Evolutionary conservation across 2,797 vertebrate genomes (phyloP), one percentile per base, ranked within the genome.

Genomic region (Falco naumanni): DNA sequence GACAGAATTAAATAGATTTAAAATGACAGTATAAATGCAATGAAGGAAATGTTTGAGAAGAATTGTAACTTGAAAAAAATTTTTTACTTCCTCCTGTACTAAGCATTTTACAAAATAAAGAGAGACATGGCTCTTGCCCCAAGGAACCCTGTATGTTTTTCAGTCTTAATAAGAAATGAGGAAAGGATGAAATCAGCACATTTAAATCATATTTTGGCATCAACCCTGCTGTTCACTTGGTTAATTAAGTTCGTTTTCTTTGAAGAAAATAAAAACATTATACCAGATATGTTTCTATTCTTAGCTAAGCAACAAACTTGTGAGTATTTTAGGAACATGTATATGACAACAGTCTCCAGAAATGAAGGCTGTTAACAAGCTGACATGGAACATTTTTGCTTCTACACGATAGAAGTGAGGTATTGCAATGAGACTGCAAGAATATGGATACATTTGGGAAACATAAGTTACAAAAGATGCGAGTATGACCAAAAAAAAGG

Each of bases 261-360:
- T 74, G 45, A 91, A 77, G 64, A 66, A 84, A 82, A 90, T 20
- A 56, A 54, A 90, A 91, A 33, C 9, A 39, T 85, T 51, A 11
- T 64, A 85, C 34, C 19, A 19, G 39, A 37, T 37, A 48, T 56
- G 77, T 68, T 91, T 68, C 21, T 47, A 15, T 60, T 56, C 13
- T 84, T 75, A 72, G 54, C 79, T 84, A 59, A 79, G 80, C 14
- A 82, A 39, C 29, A 66, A 80, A 53, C 31, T 65, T 0, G 0
- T 0, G 5, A 84, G 47, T 84, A 79, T 93, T 93, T 95, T 89
- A 74, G 34, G 41, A 92, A 77, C 39, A 43, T 11, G 12, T 76
- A 28, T 84, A 45, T 89, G 48, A 84, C 86, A 96, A 75, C 64
- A 89, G 63, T 88, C 63, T 89, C 81, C 64, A 89, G 86, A 69